Evolutionary conservation across 1,140 invertebrate genomes (phyloP).

Genomic region (Brachionus plicatilis): DNA sequence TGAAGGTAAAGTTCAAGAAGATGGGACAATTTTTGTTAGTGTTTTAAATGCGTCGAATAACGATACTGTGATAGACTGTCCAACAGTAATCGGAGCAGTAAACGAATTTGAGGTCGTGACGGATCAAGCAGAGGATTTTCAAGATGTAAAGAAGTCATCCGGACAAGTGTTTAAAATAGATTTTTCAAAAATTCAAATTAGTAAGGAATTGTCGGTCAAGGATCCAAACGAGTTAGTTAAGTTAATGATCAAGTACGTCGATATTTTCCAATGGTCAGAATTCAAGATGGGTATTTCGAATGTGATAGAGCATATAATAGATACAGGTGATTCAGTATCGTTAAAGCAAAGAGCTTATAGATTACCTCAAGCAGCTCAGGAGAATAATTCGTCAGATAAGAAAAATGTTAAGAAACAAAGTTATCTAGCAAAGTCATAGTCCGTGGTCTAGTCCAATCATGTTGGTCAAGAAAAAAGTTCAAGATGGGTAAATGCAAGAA

Average conservation of each 20-base stretch:
- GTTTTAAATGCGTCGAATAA: background rate
- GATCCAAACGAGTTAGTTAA: background rate
- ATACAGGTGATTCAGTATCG: background rate
- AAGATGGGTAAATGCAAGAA: conserved; percentile 40
- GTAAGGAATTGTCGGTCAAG: background rate
- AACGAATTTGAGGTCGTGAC: no score
- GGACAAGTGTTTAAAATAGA: no score
- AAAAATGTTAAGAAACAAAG: background rate
- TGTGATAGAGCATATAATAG: background rate
- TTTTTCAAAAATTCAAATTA: background rate
- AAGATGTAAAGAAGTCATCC: no score
- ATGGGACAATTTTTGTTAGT: background rate
- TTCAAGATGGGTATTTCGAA: background rate
- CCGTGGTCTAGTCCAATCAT: background rate
- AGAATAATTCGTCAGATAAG: background rate
- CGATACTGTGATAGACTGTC: no score
- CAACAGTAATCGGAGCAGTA: no score
- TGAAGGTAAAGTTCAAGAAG: background rate
- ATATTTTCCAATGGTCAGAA: background rate
- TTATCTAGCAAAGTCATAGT: background rate
- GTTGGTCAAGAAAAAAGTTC: background rate
- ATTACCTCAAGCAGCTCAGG: background rate
- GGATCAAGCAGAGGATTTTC: no score
- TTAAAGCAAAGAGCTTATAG: background rate
- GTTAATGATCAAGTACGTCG: background rate